Conservation (phyloP, 2,888 invertebrate genomes). For the Proisotoma minuta region DNA sequence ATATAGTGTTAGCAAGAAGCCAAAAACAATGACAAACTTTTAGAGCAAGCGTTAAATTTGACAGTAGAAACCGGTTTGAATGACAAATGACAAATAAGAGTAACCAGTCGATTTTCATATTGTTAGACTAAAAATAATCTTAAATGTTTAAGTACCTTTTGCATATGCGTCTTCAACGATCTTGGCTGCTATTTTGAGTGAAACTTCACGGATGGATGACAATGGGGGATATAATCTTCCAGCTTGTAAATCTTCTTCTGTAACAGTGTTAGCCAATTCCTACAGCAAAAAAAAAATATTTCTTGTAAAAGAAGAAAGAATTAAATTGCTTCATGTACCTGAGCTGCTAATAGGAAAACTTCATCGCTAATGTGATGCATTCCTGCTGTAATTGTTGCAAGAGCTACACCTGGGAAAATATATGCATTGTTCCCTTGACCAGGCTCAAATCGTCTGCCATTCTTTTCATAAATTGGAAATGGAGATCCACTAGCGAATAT, state of each 20-base stretch:
- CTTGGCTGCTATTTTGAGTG: slow-evolving; percentile 79
- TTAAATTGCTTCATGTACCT: slow-evolving; percentile 20
- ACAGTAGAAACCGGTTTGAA: too few relatives aligned
- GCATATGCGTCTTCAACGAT: slow-evolving; percentile 85
- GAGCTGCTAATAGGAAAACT: slow-evolving; percentile 86
- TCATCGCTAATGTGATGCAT: slow-evolving; percentile 90
- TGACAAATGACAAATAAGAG: background rate
- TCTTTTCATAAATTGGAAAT: slow-evolving; percentile 75
- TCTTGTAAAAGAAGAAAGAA: background rate
- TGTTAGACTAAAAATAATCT: slow-evolving; percentile 14
- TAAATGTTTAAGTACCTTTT: slow-evolving; percentile 59
- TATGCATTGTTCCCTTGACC: slow-evolving; percentile 98
- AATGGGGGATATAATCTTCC: slow-evolving; percentile 94
- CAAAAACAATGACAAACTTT: too few relatives aligned
- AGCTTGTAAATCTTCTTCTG: slow-evolving; percentile 69
- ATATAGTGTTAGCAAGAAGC: too few relatives aligned
- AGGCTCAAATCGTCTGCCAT: slow-evolving; percentile 75
- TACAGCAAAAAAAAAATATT: slow-evolving; percentile 49
- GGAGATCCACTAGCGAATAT: slow-evolving; percentile 96
- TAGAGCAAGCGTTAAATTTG: too few relatives aligned
- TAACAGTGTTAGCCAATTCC: slow-evolving; percentile 78
- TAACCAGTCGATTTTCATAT: slow-evolving; percentile 3
- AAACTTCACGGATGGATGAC: slow-evolving; percentile 74
- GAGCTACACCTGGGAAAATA: slow-evolving; percentile 77
- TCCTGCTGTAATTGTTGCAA: slow-evolving; percentile 87